A percentile compares a stretch with the other conserved stretches of the same genome.
Conservation (phyloP, 2,888 invertebrate species). For the Aleiodes testaceus region DNA sequence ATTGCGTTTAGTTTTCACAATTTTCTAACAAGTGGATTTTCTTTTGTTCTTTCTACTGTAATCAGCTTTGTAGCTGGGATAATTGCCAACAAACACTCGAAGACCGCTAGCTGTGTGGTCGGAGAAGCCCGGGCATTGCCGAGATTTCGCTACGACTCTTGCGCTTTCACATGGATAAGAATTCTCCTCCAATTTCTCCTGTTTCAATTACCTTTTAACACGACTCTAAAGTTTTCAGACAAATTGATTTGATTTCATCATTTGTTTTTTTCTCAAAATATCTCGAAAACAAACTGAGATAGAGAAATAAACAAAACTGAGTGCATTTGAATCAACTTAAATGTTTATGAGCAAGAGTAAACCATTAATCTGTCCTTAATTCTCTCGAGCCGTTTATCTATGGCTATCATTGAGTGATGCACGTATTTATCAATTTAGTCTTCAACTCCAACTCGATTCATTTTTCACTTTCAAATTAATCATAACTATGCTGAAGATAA, state of each 20-base stretch:
- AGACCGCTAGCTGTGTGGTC: slow-evolving; percentile 43
- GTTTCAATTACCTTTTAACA: too few relatives aligned
- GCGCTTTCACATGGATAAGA: slow-evolving; percentile 22
- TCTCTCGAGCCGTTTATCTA: slow-evolving; percentile 18
- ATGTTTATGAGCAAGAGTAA: slow-evolving; percentile 11
- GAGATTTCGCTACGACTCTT: slow-evolving; percentile 41
- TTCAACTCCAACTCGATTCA: slow-evolving; percentile 6
- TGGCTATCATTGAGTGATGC: slow-evolving; percentile 9
- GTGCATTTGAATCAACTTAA: not conserved
- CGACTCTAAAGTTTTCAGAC: too few relatives aligned
- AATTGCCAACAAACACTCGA: slow-evolving; percentile 47
- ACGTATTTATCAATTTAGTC: not conserved
- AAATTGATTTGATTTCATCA: too few relatives aligned
- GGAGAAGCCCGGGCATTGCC: slow-evolving; percentile 34
- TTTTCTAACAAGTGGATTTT: slow-evolving; percentile 13
- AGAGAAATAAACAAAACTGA: slow-evolving; percentile 24
- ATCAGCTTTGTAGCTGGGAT: slow-evolving; percentile 39
- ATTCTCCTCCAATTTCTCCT: too few relatives aligned
- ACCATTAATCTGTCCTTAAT: slow-evolving; percentile 12
- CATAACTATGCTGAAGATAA: not conserved
- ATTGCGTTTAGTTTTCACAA: slow-evolving; percentile 24
- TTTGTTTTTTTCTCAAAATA: too few relatives aligned
- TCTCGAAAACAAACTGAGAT: too few relatives aligned
- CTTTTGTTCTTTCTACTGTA: slow-evolving; percentile 10
- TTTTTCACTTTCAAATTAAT: not conserved